These are phyloP conservation scores for Hemicrepidius hirtus DNA, from an alignment of 2,888 invertebrate species.

Conservation along the genomic window DNA sequence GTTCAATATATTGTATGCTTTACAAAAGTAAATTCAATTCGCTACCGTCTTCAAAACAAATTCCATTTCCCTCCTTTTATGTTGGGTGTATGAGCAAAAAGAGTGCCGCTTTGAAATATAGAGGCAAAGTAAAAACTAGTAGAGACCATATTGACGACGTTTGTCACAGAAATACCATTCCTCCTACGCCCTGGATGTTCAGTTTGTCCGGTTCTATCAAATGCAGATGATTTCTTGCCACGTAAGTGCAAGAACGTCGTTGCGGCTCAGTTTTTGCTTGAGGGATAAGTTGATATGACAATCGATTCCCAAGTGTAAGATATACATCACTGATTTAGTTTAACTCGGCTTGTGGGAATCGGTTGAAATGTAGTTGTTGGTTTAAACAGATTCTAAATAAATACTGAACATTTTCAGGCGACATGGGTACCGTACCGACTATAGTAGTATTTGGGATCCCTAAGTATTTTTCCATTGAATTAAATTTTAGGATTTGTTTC, in stretches of 20 bases:
- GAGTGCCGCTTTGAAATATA: constrained; percentile 2
- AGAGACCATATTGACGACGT: constrained; percentile 5
- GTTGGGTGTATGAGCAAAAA: neutral
- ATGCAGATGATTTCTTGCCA: constrained; percentile 39
- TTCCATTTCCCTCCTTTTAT: constrained; percentile 2
- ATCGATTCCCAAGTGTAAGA: neutral
- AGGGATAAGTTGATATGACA: constrained; percentile 13
- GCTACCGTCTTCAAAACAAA: constrained; percentile 5
- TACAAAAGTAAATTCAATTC: constrained; percentile 12
- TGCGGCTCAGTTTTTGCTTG: constrained; percentile 5
- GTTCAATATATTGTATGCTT: neutral
- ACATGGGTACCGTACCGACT: too few relatives aligned
- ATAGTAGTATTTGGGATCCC: too few relatives aligned
- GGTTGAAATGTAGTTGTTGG: too few relatives aligned
- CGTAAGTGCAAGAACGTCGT: constrained; percentile 16
- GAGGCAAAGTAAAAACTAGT: constrained; percentile 6
- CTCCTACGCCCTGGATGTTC: constrained; percentile 23
- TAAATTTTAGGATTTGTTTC: too few relatives aligned
- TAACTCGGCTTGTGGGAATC: neutral
- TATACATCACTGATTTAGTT: constrained; percentile 10
- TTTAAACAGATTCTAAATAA: too few relatives aligned
- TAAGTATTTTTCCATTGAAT: too few relatives aligned
- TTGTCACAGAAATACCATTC: constrained; percentile 12
- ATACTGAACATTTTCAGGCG: too few relatives aligned
- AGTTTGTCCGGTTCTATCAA: constrained; percentile 28